Conservation (phyloP, 1,140 invertebrate species). For the Drosophila lacteicornis region DNA sequence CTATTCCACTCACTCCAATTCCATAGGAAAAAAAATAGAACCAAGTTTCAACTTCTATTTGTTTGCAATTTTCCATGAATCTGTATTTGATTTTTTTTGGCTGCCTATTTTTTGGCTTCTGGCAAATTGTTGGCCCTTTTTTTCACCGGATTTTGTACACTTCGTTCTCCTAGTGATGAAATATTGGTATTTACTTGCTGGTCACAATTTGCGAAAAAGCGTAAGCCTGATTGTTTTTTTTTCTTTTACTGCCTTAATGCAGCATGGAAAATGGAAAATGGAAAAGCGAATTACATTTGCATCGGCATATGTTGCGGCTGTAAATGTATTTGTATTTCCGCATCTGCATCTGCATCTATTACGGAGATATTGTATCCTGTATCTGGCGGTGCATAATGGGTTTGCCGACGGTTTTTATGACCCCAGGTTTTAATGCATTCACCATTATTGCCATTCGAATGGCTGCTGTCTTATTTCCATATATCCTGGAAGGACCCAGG, state of each 20-base stretch:
- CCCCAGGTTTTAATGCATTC: no score
- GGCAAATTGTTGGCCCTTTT: constrained; percentile 1
- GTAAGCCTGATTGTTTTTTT: neutral
- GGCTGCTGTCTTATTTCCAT: no score
- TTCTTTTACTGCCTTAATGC: neutral
- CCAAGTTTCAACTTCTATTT: no score
- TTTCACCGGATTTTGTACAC: constrained; percentile 2
- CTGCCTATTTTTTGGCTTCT: neutral
- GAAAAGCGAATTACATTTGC: constrained; percentile 28
- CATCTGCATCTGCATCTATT: constrained; percentile 8
- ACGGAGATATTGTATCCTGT: constrained; percentile 12
- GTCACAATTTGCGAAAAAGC: constrained; percentile 25
- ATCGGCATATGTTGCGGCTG: constrained; percentile 11
- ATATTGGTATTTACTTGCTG: constrained; percentile 27
- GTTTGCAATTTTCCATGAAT: neutral
- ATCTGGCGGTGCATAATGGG: no score
- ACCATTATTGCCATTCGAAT: no score
- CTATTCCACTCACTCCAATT: no score
- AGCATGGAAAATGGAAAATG: constrained; percentile 1
- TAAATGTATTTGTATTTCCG: constrained; percentile 3
- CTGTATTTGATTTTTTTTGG: neutral
- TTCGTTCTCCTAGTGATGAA: neutral
- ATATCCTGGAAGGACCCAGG: no score
- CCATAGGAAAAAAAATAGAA: no score
- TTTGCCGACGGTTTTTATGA: no score